A percentile compares a stretch with the other conserved stretches of the same genome.
Conservation (phyloP, 2,888 invertebrate genomes). For the Ectropis crepuscularia region DNA sequence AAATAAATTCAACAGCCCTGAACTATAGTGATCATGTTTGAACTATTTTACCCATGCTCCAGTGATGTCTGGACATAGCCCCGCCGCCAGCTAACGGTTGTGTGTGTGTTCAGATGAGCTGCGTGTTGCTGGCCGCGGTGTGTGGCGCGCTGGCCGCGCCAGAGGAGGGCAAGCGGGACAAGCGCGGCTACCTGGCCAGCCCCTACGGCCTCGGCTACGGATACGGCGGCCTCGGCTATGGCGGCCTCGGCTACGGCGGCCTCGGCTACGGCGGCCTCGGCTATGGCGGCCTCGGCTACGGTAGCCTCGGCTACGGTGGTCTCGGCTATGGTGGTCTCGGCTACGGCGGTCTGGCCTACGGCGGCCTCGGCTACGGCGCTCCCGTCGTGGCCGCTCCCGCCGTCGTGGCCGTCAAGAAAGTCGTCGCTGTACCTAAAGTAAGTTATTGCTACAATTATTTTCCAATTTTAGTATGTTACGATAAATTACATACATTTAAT, state of each 20-base stretch:
- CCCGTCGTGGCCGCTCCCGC: constrained; percentile 16
- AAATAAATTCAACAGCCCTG: no score
- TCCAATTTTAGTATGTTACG: no score
- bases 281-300: constrained; percentile 22
- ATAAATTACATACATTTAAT: no score
- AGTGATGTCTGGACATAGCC: no score
- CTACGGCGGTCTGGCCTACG: constrained; percentile 36
- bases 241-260: constrained; percentile 39
- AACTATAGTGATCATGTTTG: no score
- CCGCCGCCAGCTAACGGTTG: neutral
- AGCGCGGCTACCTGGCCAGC: constrained; percentile 49
- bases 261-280: constrained; percentile 36
- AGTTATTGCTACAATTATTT: neutral
- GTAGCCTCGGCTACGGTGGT: constrained; percentile 9
- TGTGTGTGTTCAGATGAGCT: constrained; percentile 45
- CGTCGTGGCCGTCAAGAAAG: constrained; percentile 31
- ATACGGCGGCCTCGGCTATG: constrained; percentile 35
- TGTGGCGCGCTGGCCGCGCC: constrained; percentile 50
- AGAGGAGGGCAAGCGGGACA: constrained; percentile 51
- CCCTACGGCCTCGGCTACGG: constrained; percentile 17
- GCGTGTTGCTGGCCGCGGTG: constrained; percentile 50
- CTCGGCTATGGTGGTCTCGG: constrained; percentile 35
- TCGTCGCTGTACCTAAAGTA: constrained; percentile 59
- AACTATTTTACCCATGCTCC: no score
- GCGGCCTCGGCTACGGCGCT: constrained; percentile 36